Base-by-base conservation (phyloP, 2,113 vertebrate genomes). In the Lasiurus cinereus region DNA sequence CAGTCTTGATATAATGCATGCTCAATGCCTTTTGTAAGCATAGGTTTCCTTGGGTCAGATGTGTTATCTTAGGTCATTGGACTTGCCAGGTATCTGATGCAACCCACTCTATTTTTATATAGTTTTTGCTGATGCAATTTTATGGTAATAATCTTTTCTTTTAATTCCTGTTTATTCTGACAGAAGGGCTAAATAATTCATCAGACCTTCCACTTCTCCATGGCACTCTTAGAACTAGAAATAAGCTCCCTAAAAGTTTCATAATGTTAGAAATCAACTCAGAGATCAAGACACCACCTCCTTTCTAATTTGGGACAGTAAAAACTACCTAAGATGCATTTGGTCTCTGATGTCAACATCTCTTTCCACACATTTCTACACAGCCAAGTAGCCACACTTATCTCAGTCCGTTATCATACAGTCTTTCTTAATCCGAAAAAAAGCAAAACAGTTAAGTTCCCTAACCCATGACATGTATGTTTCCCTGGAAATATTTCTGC, bases 361-460 rank as follows among this genome's bases (percentile, higher is more conserved):
- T 29, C n/a, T 86, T 94, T 84, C 19, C 16, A 89, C 22, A 79
- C 24, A 88, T 82, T 93, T 85, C 62, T 66, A 76, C 29, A 79
- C 0, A 72, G 22, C 36, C 66, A 92, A 88, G 13, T 56, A 27
- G 43, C 18, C 83, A 91, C 74, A 91, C 69, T 50, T 90, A 83
- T 89, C 19, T 56, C 86, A 24, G 33, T 82, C 66, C 87, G 2
- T 88, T 95, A 48, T 93, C 56, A 85, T 50, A 82, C 8, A 72
- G 59, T 59, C n/a, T 80, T 90, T 52, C 11, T 27, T 92, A 59
- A 67, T 69, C 10, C 24, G 33, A 72, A 90, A n/a, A 18, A 29
- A 79, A 69, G 31, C 70, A 69, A 64, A 72, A 64, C 79, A 31
- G n/a, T 70, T 43, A 18, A 39, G 9, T 54, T 80, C 6, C n/a